Base-by-base conservation (phyloP, 2,797 vertebrate genomes). In the Natrix natrix region DNA sequence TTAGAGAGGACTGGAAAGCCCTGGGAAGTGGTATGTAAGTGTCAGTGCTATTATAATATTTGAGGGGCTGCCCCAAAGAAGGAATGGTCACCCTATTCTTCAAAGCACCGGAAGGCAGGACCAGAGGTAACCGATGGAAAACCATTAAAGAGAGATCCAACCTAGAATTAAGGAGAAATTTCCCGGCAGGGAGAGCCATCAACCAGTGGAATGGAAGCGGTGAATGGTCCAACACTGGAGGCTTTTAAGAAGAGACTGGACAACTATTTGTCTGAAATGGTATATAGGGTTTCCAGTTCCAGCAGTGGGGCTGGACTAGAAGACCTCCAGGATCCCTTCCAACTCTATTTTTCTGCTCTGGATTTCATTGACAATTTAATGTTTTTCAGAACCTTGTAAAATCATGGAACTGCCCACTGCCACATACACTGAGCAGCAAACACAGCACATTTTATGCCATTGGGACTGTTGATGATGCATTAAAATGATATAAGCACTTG, bases 211-310 rank as follows among this genome's bases (percentile, higher is more conserved):
- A 63, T 8, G 26, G 24, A 26, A 61, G 24, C 3, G 0, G 60
- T 10, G 24, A 6, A 0, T 26, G 60, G 3, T 26, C 24, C 60
- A 61, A 11, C 24, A 61, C 24, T 11, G 24, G 24, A 61, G 10
- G 60, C 1, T 28, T 28, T 28, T 0, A 63, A 63, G 61, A 66
- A 66, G 63, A n/a, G 28, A n/a, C 63, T 13, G 63, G 63, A 66
- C 4, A 13, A 1, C 11, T 4, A 6, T n/a, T n/a, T 28, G 26
- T 63, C 61, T 13, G 26, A 28, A 63, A 13, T 5, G 61, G 26
- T 61, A 4, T 0, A 0, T 5, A 61, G 10, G 8, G 26, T n/a
- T 4, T 66, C 28, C 28, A 14, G 26, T 5, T n/a, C 12, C 5
- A 28, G 26, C 11, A 28, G 61, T 59, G 10, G 26, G 63, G 63